These are phyloP conservation scores for Aricia artaxerxes DNA, from an alignment of 2,888 invertebrate genomes.

Conservation along the genomic window DNA sequence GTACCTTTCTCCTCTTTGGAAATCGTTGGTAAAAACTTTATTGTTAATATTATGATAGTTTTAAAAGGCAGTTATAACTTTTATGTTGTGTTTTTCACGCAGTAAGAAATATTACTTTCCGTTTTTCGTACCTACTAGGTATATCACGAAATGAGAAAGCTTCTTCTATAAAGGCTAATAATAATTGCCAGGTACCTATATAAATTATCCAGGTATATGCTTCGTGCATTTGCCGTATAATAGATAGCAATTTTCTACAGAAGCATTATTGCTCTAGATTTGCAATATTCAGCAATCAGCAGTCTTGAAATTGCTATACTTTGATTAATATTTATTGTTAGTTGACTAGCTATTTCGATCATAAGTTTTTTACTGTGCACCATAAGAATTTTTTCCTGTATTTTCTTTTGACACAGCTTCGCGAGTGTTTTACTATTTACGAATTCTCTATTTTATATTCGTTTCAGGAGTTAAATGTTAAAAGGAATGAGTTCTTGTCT, in stretches of 20 bases:
- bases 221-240: not conserved
- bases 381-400: not conserved
- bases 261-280: not conserved
- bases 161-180: not conserved
- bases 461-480: not conserved
- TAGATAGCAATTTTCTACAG: not conserved
- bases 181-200: no score
- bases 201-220: not conserved
- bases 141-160: not conserved
- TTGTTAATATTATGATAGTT: not conserved
- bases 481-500: not conserved
- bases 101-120: not conserved
- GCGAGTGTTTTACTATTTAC: not conserved
- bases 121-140: not conserved
- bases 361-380: not conserved
- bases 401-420: not conserved
- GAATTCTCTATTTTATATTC: not conserved
- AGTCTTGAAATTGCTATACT: not conserved
- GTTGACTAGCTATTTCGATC: not conserved
- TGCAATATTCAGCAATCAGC: not conserved
- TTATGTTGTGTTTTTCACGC: not conserved
- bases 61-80: constrained; percentile 1
- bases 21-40: no score
- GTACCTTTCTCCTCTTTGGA: no score
- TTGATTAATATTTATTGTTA: not conserved